Base-by-base conservation (phyloP, 2,888 invertebrate genomes). In the Andrena flavipes region DNA sequence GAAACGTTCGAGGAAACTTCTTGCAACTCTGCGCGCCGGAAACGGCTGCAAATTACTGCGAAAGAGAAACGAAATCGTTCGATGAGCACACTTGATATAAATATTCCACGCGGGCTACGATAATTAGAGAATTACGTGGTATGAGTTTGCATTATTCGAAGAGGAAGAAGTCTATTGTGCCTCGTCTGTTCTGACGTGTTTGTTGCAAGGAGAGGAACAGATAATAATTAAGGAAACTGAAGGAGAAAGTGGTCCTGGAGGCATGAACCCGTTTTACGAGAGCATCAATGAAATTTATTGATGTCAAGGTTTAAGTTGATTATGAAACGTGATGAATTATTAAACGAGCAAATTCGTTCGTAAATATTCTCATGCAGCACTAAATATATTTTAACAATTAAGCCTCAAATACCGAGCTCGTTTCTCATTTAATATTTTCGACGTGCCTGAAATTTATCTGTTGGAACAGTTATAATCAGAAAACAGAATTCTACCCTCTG, bases 61-160 rank as follows among this genome's bases (percentile, higher is more conserved):
- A 48, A 60, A 65, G 72, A 63, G 76, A 80, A 82, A 76, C 80
- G 80, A 71, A 81, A 70, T 60, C 65, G 65, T 62, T 74, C 62
- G 69, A 75, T 76, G 70, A 62, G 59, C 59, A 62, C 35, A n/a
- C 20, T 35, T 64, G 76, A 74, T 80, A 62, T 73, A 60, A 51
- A 69, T 79, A 68, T 81, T 69, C 42, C 49, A 69, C 51, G 20
- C 35, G 48, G 63, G 35, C 23, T 5, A 35, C 30, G 51, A 67
- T 80, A 82, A 82, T 82, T 80, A 78, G 48, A 60, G 33, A 74
- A 79, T 70, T 79, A 74, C 54, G 59, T 30, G 63, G 65, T 13
- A 30, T 35, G 20, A 29, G 69, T n/a, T 7, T 20, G 42, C 10
- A 33, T 68, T 69, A 26, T 20, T 48, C 64, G 60, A 74, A 20